These are phyloP conservation scores for Acanthosepion lycidas DNA, from an alignment of 2,888 invertebrate species.

Conservation along the genomic window DNA sequence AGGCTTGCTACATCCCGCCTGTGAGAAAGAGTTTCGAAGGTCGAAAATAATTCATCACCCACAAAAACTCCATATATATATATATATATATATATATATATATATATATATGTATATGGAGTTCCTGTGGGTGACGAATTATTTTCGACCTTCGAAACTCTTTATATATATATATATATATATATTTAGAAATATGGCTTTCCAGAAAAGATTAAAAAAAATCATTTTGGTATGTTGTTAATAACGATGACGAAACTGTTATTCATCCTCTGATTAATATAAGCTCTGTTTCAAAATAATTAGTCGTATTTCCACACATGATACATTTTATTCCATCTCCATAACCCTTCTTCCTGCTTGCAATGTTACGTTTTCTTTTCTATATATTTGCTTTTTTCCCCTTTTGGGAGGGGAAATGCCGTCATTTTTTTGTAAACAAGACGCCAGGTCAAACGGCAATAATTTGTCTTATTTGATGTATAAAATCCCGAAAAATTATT, in stretches of 20 bases:
- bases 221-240: no score
- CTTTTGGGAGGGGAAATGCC: neutral
- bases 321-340: neutral
- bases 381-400: neutral
- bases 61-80: no score
- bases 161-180: no score
- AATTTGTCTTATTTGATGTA: constrained; percentile 5
- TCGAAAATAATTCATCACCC: no score
- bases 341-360: neutral
- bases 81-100: no score
- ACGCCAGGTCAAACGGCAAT: neutral
- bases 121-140: no score
- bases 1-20: no score
- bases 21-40: no score
- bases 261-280: neutral
- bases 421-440: constrained; percentile 1
- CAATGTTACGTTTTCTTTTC: neutral
- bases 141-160: no score
- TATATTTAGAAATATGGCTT: no score
- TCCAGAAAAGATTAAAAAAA: no score
- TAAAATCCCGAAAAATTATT: constrained; percentile 16
- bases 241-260: neutral
- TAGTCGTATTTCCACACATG: neutral
- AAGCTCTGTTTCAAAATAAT: neutral
- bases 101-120: no score